These are phyloP conservation scores for Orussus abietinus DNA, from an alignment of 1,140 invertebrate genomes.

Conservation along the genomic window DNA sequence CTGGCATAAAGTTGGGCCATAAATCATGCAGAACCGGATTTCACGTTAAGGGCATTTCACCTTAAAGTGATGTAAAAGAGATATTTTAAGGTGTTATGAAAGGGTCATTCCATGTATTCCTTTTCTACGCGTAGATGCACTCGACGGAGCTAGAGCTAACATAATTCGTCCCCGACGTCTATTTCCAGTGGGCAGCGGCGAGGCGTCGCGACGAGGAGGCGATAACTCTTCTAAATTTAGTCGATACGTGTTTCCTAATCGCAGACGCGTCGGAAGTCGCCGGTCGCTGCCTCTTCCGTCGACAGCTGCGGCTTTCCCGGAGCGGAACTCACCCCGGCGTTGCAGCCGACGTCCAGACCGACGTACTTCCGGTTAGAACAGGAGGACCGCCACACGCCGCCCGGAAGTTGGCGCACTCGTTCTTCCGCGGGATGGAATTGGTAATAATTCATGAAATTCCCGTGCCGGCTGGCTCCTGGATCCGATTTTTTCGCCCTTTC, in stretches of 20 bases:
- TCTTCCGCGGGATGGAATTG: constrained; percentile 69
- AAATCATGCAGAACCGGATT: too few relatives aligned
- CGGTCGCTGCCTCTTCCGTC: constrained; percentile 10
- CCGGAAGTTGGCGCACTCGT: constrained; percentile 62
- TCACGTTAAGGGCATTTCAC: too few relatives aligned
- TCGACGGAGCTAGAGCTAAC: too few relatives aligned
- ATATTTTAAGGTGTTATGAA: too few relatives aligned
- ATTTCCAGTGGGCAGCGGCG: too few relatives aligned
- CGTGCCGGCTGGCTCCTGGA: constrained; percentile 71
- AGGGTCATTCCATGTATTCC: too few relatives aligned
- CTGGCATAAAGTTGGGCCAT: too few relatives aligned
- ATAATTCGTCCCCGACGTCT: too few relatives aligned
- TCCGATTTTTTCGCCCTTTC: constrained; percentile 41
- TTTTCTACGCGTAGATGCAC: too few relatives aligned
- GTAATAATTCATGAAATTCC: constrained; percentile 86
- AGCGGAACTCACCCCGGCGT: constrained; percentile 60
- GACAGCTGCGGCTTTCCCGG: constrained; percentile 22
- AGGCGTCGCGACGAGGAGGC: too few relatives aligned
- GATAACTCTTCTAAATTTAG: constrained; percentile 21
- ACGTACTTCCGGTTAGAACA: constrained; percentile 47
- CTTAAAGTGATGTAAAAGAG: too few relatives aligned
- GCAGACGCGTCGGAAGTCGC: not conserved
- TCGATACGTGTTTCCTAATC: constrained; percentile 2
- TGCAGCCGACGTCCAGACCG: constrained; percentile 75
- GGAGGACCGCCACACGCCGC: constrained; percentile 55